Conservation (phyloP, 2,797 vertebrate species). For the Cuniculus paca region DNA sequence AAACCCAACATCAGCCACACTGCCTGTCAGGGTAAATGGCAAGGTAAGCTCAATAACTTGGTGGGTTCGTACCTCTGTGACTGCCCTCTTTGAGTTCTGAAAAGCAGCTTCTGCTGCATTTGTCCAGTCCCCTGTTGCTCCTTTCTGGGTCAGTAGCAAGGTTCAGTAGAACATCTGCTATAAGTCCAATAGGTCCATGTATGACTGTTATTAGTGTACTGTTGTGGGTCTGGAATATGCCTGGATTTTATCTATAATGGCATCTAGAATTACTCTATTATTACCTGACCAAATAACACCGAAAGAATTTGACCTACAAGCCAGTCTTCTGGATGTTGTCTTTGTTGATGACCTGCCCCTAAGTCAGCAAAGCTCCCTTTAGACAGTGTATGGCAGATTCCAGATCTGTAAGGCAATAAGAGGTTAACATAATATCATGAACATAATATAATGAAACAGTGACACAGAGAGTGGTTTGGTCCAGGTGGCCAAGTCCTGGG, state of each 20-base stretch:
- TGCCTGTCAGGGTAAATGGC: neutral
- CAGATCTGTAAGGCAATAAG: neutral
- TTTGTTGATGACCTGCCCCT: neutral
- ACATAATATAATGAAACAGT: neutral
- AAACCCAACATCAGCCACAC: neutral
- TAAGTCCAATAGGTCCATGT: neutral
- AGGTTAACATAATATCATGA: neutral
- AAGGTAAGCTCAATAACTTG: neutral
- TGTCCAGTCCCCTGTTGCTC: neutral
- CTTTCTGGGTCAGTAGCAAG: neutral
- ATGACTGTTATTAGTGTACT: neutral
- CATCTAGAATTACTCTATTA: neutral
- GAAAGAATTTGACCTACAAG: neutral
- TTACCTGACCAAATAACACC: neutral
- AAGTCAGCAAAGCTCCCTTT: neutral
- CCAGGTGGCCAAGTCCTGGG: neutral
- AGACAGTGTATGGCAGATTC: neutral
- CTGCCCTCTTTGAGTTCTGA: neutral
- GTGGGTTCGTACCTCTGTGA: neutral
- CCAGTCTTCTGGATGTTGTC: neutral
- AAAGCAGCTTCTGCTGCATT: too few relatives aligned
- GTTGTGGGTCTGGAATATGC: neutral
- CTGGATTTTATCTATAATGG: neutral
- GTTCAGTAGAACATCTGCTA: neutral
- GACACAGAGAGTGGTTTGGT: neutral